Evolutionary conservation across 1,140 invertebrate genomes (phyloP).

Genomic region (Drosophila mauritiana): DNA sequence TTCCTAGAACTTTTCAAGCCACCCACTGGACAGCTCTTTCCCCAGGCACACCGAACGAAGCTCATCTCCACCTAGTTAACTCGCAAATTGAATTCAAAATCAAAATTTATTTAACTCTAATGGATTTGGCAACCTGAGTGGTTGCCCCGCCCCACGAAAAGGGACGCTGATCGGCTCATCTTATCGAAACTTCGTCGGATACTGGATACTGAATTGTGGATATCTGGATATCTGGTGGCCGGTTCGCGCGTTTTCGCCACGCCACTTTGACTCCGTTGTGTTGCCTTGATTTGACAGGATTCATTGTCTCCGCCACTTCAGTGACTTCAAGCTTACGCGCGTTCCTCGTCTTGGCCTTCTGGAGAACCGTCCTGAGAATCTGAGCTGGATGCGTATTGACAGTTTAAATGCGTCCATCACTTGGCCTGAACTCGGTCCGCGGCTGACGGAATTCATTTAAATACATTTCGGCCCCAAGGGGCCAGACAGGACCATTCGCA

Average conservation of each 20-base stretch:
- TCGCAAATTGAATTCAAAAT: conserved; percentile 74
- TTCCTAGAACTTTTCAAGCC: conserved; percentile 8
- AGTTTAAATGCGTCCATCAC: conserved; percentile 84
- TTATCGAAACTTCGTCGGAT: conserved; percentile 31
- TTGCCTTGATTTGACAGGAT: conserved; percentile 79
- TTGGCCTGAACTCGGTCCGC: conserved; percentile 28
- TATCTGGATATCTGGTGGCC: conserved; percentile 28
- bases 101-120: conserved; percentile 79
- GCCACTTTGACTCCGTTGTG: conserved; percentile 29
- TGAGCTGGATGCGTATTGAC: conserved; percentile 81
- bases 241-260: conserved; percentile 34
- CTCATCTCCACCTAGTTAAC: conserved; percentile 58
- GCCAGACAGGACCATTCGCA: conserved; percentile 28
- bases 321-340: conserved; percentile 69
- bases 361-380: conserved; percentile 5
- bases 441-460: conserved; percentile 82
- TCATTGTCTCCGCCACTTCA: conserved; percentile 79
- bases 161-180: conserved; percentile 9
- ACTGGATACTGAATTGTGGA: conserved; percentile 2
- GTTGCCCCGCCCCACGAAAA: conserved; percentile 14
- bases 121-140: conserved; percentile 71
- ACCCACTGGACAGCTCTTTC: conserved; percentile 30
- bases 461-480: conserved; percentile 78
- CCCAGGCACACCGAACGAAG: conserved; percentile 1
- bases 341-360: conserved; percentile 19